Evolutionary conservation across 23 tunicate genomes (phyloP), one percentile per base, ranked within the genome.

Genomic region (Ascidia mentula): DNA sequence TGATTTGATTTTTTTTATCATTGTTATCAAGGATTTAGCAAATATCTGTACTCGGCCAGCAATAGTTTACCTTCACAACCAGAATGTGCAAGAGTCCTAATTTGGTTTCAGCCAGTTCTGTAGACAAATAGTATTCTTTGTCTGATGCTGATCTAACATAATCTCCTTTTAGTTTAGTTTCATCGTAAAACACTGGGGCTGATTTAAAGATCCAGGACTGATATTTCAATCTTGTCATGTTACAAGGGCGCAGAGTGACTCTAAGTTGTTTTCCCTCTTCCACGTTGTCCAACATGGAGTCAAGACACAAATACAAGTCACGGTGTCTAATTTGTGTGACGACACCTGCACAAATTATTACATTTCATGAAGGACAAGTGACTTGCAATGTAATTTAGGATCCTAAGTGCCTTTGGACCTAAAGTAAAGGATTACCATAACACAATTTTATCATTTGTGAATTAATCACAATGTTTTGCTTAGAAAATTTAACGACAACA

Each of bases 251-350:
- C 20, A 83, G 77, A 32, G 9, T 31, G 15, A 83, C 72, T 22
- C 39, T 39, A 13, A 31, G 74, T 7, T 75, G 31, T 42, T 18
- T 32, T 0, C 37, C 73, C 0, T 72, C 40, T 26, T 72, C 6
- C 22, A 38, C 60, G 0, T 30, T 53, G 34, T 86, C 80, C 22
- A 72, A 35, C 15, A 61, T 34, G 6, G 88, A 83, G 31, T 83
- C 88, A 36, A 89, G 32, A 65, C 94, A 89, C 38, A 89, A 36
- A 38, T 77, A 84, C 59, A 91, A 75, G 72, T 72, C 69, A 46
- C 97, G 84, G 40, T 91, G 97, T 60, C 82, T 85, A 40, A 91
- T 91, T 46, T 81, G 86, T 9, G 97, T 87, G 3, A 78, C 80
- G 30, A 40, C 20, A 13, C 87, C 97, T 82, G 78, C 40, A n/a